Evolutionary conservation across 2,888 invertebrate genomes (phyloP).

Genomic region (Philhelius pedissequus): DNA sequence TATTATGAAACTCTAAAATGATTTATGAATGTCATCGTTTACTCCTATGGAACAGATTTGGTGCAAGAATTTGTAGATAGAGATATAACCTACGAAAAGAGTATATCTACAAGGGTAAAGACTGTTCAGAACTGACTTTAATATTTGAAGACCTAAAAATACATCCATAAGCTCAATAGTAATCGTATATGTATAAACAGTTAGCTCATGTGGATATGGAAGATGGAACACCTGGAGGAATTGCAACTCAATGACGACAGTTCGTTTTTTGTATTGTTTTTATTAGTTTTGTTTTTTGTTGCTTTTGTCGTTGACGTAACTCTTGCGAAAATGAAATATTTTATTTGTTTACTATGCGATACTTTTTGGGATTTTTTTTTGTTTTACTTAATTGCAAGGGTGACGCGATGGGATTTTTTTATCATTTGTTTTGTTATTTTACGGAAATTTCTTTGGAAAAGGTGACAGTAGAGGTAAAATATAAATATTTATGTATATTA

Average conservation of each 20-base stretch:
- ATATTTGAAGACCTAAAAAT: background rate
- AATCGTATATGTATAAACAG: background rate
- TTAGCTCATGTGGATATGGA: background rate
- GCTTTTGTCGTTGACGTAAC: background rate
- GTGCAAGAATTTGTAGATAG: background rate
- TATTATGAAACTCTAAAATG: background rate
- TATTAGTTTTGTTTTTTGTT: background rate
- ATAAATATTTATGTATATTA: background rate
- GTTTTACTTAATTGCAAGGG: background rate
- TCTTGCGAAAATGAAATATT: background rate
- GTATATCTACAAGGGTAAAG: no score
- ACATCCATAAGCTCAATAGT: background rate
- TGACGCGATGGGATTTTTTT: conserved; percentile 15
- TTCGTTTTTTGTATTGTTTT: background rate
- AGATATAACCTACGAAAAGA: no score
- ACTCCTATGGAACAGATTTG: background rate
- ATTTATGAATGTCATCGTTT: background rate
- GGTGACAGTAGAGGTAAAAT: background rate
- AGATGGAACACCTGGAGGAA: background rate
- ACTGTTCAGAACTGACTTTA: background rate
- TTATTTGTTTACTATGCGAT: conserved; percentile 31
- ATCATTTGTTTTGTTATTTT: background rate
- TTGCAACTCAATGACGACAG: background rate
- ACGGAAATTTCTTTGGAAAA: conserved; percentile 3
- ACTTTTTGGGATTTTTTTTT: background rate